Conservation (phyloP, 1,140 invertebrate species). For the Agraylea sexmaculata region DNA sequence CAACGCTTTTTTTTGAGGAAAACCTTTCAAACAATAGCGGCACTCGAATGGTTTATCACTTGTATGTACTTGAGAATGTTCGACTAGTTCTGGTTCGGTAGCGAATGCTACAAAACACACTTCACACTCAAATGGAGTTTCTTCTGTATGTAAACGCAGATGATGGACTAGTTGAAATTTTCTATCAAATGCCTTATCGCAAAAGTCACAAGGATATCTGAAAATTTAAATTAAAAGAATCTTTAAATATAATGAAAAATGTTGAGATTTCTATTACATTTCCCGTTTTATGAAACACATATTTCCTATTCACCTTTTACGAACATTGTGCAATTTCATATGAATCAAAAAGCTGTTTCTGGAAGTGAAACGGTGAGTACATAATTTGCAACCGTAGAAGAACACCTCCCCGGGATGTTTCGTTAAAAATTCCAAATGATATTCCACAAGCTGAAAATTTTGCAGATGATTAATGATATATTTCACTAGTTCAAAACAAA, state of each 20-base stretch:
- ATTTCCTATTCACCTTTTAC: no score
- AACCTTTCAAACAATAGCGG: constrained; percentile 27
- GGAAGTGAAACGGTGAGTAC: constrained; percentile 20
- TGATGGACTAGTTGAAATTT: constrained; percentile 21
- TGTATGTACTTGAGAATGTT: constrained; percentile 11
- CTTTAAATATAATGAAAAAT: no score
- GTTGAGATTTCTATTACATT: no score
- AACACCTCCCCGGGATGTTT: constrained; percentile 21
- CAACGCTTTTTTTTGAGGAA: constrained; percentile 35
- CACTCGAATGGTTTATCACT: constrained; percentile 20
- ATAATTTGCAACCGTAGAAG: constrained; percentile 21
- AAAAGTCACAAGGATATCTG: constrained; percentile 19
- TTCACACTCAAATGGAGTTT: constrained; percentile 20
- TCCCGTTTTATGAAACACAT: no score
- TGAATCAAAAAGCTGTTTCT: constrained; percentile 20
- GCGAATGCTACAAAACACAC: constrained; percentile 20
- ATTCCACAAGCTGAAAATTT: constrained; percentile 21
- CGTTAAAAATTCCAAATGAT: constrained; percentile 20
- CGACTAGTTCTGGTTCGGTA: constrained; percentile 9
- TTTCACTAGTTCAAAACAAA: no score
- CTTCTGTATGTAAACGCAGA: constrained; percentile 18
- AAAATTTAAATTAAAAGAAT: no score
- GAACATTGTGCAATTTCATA: constrained; percentile 21
- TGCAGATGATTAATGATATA: no score
- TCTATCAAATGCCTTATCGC: constrained; percentile 20